Conservation (phyloP, 2,888 invertebrate genomes). For the Pardosa pseudoannulata region DNA sequence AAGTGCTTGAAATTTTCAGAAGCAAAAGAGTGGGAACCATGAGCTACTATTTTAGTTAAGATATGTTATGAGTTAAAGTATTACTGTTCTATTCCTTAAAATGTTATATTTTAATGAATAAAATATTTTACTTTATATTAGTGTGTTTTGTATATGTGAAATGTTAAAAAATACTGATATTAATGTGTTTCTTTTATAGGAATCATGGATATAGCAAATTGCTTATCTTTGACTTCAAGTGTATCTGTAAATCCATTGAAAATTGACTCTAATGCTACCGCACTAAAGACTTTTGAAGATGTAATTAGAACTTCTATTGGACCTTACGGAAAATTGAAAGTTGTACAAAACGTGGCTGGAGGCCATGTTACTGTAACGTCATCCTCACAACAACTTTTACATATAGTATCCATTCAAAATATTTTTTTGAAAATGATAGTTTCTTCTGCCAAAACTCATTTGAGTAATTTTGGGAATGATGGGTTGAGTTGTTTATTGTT, state of each 20-base stretch:
- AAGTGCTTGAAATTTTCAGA: too few species aligned
- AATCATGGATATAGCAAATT: neutral
- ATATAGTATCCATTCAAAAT: conserved; percentile 21
- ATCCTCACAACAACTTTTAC: conserved; percentile 31
- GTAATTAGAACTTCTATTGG: conserved; percentile 34
- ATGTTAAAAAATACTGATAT: too few species aligned
- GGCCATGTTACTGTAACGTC: conserved; percentile 39
- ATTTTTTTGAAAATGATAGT: conserved; percentile 25
- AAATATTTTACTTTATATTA: too few species aligned
- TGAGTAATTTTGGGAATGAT: conserved; percentile 24
- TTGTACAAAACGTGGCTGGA: conserved; percentile 27
- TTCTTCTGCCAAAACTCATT: conserved; percentile 34
- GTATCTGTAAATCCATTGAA: conserved; percentile 20
- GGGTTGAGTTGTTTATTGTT: conserved; percentile 30
- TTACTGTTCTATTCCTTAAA: too few species aligned
- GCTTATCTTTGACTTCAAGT: neutral
- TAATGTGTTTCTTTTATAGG: too few species aligned
- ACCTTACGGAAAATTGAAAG: conserved; percentile 32
- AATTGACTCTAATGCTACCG: neutral
- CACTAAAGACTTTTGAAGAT: conserved; percentile 9
- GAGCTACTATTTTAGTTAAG: too few species aligned
- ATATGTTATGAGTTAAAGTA: too few species aligned
- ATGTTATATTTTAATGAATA: too few species aligned
- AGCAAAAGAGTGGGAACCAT: too few species aligned
- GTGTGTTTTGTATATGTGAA: too few species aligned